Conservation (phyloP, 2,797 vertebrate species). For the Microcaecilia unicolor region DNA sequence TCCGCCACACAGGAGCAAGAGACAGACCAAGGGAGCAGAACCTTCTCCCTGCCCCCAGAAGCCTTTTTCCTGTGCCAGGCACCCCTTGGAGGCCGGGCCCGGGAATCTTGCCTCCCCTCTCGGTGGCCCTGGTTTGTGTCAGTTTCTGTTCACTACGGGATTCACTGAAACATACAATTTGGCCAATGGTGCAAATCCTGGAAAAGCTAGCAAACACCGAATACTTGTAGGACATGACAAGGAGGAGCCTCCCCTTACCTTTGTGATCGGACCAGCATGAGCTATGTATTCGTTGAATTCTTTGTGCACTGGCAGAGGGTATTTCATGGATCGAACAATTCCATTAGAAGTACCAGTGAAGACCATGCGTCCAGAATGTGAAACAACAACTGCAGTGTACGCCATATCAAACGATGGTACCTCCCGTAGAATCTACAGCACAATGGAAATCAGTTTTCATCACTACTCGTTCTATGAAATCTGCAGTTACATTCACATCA, state of each 20-base stretch:
- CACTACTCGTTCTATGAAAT: conserved; percentile 1
- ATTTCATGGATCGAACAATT: conserved; percentile 73
- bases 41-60: too few relatives aligned
- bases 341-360: conserved; percentile 80
- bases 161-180: too few relatives aligned
- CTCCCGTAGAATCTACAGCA: conserved; percentile 70
- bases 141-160: too few relatives aligned
- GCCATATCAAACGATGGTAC: conserved; percentile 54
- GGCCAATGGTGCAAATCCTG: too few relatives aligned
- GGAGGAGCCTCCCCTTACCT: conserved; percentile 50
- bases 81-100: too few relatives aligned
- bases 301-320: conserved; percentile 67
- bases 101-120: too few relatives aligned
- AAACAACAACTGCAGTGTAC: conserved; percentile 69
- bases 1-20: too few relatives aligned
- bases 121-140: too few relatives aligned
- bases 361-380: conserved; percentile 67
- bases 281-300: conserved; percentile 80
- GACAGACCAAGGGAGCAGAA: too few relatives aligned
- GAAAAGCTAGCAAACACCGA: too few relatives aligned
- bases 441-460: neutral
- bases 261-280: conserved; percentile 75
- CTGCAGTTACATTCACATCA: neutral
- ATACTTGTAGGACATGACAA: neutral
- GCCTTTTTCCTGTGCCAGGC: too few relatives aligned